phyloP scores from a whole-genome alignment of 2,113 vertebrate genomes.

The Chionodraco myersi region DNA sequence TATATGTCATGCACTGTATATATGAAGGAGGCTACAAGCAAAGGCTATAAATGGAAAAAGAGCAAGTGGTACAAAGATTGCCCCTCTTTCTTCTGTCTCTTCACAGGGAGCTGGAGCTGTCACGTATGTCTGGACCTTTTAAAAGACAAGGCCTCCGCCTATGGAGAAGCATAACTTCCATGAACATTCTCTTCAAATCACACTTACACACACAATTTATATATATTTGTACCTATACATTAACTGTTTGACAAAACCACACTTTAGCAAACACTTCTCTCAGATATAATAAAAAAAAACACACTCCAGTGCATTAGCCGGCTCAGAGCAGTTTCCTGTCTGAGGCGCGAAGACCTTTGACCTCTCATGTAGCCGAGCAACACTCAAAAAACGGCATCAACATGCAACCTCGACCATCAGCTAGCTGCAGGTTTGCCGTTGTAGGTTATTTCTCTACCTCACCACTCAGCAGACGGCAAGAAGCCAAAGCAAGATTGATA shows the following conservation, averaged over 20 bases:
- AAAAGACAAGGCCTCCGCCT: slow-evolving; percentile 95
- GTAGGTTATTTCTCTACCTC: slow-evolving; percentile 73
- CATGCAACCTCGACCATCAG: slow-evolving; percentile 22
- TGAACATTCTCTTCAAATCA: slow-evolving; percentile 1
- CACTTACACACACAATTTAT: slow-evolving; percentile 7
- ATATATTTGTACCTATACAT: slow-evolving; percentile 48
- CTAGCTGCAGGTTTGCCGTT: slow-evolving; percentile 33
- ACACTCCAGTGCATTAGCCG: slow-evolving; percentile 61
- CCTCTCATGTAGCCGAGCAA: slow-evolving; percentile 54
- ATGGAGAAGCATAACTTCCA: slow-evolving; percentile 70
- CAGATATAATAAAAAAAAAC: slow-evolving; percentile 26
- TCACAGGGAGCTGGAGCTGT: slow-evolving; percentile 97
- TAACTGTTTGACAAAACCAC: slow-evolving; percentile 37
- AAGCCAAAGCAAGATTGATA: slow-evolving; percentile 54
- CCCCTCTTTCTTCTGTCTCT: slow-evolving; percentile 23
- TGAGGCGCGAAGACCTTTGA: slow-evolving; percentile 56
- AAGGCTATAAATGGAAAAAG: slow-evolving; percentile 47
- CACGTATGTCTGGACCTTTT: slow-evolving; percentile 95
- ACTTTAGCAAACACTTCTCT: slow-evolving; percentile 10
- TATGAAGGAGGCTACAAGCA: not conserved
- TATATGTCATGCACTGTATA: slow-evolving; percentile 18
- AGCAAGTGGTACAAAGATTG: slow-evolving; percentile 7
- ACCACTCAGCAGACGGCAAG: slow-evolving; percentile 47
- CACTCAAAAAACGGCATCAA: slow-evolving; percentile 40
- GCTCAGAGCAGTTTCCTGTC: slow-evolving; percentile 65